Conservation (phyloP, 2,888 invertebrate genomes). For the Nycteola revayana region DNA sequence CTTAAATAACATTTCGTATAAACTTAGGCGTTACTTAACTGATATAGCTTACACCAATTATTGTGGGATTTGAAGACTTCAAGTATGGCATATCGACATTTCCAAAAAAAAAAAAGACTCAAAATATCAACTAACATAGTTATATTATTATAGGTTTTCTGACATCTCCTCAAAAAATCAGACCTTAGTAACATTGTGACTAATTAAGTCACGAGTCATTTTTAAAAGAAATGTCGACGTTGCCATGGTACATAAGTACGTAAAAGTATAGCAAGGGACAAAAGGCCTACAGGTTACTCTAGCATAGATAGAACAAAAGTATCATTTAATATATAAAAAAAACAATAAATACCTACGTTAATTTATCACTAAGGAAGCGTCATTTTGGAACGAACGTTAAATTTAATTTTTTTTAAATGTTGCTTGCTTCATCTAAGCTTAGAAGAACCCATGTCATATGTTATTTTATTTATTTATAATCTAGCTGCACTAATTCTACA, state of each 20-base stretch:
- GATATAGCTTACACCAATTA: slow-evolving; percentile 66
- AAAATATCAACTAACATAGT: too few species aligned
- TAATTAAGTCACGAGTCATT: too few species aligned
- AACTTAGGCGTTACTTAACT: slow-evolving; percentile 79
- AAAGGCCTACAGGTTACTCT: slow-evolving; percentile 30
- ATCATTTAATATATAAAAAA: slow-evolving; percentile 37
- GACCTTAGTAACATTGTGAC: too few species aligned
- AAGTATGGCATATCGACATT: slow-evolving; percentile 20
- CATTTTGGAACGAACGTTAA: slow-evolving; percentile 46
- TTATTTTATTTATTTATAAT: slow-evolving; percentile 12
- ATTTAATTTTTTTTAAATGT: slow-evolving; percentile 21
- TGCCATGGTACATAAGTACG: slow-evolving; percentile 25
- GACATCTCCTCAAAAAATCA: too few species aligned
- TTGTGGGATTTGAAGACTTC: slow-evolving; percentile 37
- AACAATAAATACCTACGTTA: slow-evolving; percentile 52
- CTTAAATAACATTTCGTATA: slow-evolving; percentile 71
- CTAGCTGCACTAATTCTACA: slow-evolving; percentile 23
- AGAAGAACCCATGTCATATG: slow-evolving; percentile 35
- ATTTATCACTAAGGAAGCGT: slow-evolving; percentile 61
- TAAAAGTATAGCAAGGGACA: slow-evolving; percentile 17
- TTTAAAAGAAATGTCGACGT: too few species aligned
- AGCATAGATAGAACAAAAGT: slow-evolving; percentile 38
- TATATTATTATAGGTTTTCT: too few species aligned
- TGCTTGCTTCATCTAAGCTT: slow-evolving; percentile 25
- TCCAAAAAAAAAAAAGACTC: too few species aligned